A percentile compares a stretch with the other conserved stretches of the same genome.
phyloP scores from a whole-genome alignment of 2,888 invertebrate species.

The Morinoia aosen region DNA sequence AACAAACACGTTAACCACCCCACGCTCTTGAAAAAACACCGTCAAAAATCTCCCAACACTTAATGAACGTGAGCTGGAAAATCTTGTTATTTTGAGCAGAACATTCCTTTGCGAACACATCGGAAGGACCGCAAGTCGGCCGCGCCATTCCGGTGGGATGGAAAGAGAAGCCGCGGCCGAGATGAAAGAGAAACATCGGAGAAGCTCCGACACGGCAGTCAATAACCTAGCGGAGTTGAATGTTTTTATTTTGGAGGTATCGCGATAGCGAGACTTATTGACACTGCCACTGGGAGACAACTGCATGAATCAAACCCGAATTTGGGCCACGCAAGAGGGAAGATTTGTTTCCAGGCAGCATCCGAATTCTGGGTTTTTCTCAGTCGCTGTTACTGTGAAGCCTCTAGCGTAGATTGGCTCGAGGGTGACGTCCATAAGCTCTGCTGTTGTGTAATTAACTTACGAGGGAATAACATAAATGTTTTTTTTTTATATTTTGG shows the following conservation, averaged over 20 bases:
- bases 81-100: background rate
- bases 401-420: background rate
- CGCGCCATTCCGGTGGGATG: background rate
- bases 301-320: background rate
- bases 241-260: conserved; percentile 14
- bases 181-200: conserved; percentile 45
- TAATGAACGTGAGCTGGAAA: background rate
- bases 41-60: background rate
- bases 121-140: background rate
- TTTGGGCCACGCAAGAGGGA: background rate
- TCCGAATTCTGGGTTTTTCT: background rate
- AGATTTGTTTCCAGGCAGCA: background rate
- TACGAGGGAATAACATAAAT: too few species aligned
- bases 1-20: too few species aligned
- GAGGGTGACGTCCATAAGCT: background rate
- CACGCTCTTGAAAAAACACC: background rate
- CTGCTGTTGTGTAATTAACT: background rate
- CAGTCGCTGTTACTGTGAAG: background rate
- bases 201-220: background rate
- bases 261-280: conserved; percentile 31
- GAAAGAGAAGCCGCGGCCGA: background rate
- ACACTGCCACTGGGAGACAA: conserved; percentile 30
- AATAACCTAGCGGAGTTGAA: conserved; percentile 15
- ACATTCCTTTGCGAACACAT: background rate
- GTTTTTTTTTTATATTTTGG: too few species aligned